Base-by-base conservation (phyloP, 2,113 vertebrate genomes). In the Pardalotus punctatus region DNA sequence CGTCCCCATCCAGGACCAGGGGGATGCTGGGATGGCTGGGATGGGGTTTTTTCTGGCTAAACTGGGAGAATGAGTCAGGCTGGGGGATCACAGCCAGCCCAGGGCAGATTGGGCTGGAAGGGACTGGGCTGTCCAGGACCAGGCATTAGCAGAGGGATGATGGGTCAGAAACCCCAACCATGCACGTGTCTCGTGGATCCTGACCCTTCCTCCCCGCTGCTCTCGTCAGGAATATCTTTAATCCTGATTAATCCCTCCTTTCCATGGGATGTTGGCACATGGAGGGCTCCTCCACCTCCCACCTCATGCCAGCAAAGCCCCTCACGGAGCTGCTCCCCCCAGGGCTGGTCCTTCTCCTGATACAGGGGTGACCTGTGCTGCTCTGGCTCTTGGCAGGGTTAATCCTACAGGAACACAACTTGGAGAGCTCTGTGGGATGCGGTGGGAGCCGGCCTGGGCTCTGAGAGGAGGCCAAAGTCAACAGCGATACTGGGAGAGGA, bases 171-270 rank as follows among this genome's bases (percentile, higher is more conserved):
- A 61, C 35, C 61, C 42, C 48, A 36, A 14, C 33, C 74, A 74
- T 0, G 0, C 62, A 17, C 0, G 0, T 2, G 6, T 25, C 38
- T 66, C 56, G 1, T 2, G 25, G 28, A 42, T 57, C 54, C 82
- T 64, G 40, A 43, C 17, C 2, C 0, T 19, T 47, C 29, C 45
- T 71, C 40, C 47, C 0, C 0, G 21, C 35, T 67, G 35, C 43
- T 56, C 69, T 14, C n/a, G 10, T 4, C 62, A 84, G 64, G 29
- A 73, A 28, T 9, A 8, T 11, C 28, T 76, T 36, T 56, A 20
- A 60, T 21, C 62, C 11, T 17, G 58, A 21, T 51, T 1, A 33
- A 82, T 20, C 50, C 54, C 2, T 42, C n/a, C 54, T 72, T 76
- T 40, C 53, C 80, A n/a, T 17, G 29, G 38, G 54, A 16, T 79